phyloP scores from a whole-genome alignment of 2,888 invertebrate species.

The Pterostichus niger region DNA sequence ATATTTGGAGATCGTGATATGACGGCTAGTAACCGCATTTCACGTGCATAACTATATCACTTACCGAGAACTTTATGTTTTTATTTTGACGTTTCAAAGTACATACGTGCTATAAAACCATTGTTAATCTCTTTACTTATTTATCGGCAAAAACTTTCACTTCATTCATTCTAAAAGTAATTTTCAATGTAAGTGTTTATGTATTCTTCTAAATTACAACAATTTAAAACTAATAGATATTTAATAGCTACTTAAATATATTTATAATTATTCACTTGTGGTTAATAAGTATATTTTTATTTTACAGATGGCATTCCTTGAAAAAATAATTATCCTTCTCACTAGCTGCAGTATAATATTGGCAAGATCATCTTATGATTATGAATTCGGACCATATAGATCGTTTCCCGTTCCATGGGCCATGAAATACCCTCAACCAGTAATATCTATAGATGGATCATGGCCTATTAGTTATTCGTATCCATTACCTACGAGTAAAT shows the following conservation, averaged over 20 bases:
- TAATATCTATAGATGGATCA: constrained; percentile 16
- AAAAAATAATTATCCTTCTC: constrained; percentile 41
- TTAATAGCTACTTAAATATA: not conserved
- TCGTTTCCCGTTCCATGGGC: constrained; percentile 6
- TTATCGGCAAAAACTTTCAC: not conserved
- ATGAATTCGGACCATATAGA: constrained; percentile 5
- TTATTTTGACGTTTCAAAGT: too few species aligned
- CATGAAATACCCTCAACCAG: constrained; percentile 16
- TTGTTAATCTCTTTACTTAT: too few species aligned
- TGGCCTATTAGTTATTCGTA: constrained; percentile 15
- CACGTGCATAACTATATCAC: too few species aligned
- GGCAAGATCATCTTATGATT: constrained; percentile 18
- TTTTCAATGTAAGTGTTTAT: not conserved
- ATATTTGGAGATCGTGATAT: too few species aligned
- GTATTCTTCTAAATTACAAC: not conserved
- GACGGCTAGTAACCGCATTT: too few species aligned
- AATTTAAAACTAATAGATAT: not conserved
- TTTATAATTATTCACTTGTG: not conserved
- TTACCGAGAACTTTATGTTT: too few species aligned
- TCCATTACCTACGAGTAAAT: not conserved
- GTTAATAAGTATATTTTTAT: constrained; percentile 7
- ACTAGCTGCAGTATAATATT: not conserved
- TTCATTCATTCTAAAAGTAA: not conserved
- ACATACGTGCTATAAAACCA: too few species aligned
- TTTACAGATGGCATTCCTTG: constrained; percentile 55